Evolutionary conservation across 1,140 invertebrate species (phyloP).

Genomic region (Drosophila nikananu): DNA sequence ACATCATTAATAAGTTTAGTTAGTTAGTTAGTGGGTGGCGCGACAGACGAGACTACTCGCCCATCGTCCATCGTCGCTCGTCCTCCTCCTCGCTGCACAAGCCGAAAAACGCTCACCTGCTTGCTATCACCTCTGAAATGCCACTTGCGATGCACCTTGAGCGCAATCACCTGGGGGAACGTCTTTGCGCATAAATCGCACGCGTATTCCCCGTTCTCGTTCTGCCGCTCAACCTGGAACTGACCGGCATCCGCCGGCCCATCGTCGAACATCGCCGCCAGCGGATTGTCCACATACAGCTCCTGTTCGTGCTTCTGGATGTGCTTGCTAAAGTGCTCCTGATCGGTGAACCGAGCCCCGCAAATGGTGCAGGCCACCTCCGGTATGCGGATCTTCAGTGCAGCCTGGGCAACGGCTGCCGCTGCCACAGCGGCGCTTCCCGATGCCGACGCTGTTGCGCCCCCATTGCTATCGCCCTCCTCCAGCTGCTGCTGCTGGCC

Average conservation of each 20-base stretch:
- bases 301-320: conserved; percentile 82
- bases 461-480: background rate
- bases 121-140: conserved; percentile 86
- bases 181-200: conserved; percentile 85
- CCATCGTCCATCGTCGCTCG: conserved; percentile 9
- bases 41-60: conserved; percentile 26
- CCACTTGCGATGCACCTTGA: conserved; percentile 85
- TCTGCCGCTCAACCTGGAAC: conserved; percentile 79
- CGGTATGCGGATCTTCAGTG: conserved; percentile 74
- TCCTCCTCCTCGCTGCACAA: conserved; percentile 82
- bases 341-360: conserved; percentile 76
- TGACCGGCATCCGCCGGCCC: conserved; percentile 79
- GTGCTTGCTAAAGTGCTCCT: conserved; percentile 82
- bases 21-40: conserved; percentile 25
- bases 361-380: conserved; percentile 84
- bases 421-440: background rate
- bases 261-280: conserved; percentile 84
- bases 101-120: conserved; percentile 85
- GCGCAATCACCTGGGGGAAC: conserved; percentile 83
- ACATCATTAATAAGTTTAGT: conserved; percentile 29
- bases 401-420: background rate
- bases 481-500: conserved; percentile 34
- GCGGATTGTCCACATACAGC: conserved; percentile 81
- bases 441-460: background rate
- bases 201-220: conserved; percentile 83